phyloP scores from a whole-genome alignment of 2,888 invertebrate genomes.

The Napeogenes sylphis region DNA sequence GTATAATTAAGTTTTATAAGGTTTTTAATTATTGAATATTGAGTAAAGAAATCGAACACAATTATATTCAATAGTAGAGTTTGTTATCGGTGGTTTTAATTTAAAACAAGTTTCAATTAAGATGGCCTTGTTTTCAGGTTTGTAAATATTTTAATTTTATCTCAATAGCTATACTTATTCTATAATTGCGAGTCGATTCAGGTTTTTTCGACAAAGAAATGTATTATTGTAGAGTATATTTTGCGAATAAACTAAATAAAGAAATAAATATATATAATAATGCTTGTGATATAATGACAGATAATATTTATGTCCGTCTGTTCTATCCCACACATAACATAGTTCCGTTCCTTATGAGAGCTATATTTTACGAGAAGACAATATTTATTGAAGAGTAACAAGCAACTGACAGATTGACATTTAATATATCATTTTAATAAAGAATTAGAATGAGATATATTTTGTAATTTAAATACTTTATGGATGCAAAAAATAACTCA shows the following conservation, averaged over 20 bases:
- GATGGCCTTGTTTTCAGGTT: slow-evolving; percentile 19
- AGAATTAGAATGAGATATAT: background rate
- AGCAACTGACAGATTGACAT: slow-evolving; percentile 1
- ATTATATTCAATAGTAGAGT: background rate
- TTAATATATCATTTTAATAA: slow-evolving; percentile 7
- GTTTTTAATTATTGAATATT: slow-evolving; percentile 1
- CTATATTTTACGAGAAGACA: slow-evolving; percentile 56
- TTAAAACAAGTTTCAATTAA: slow-evolving; percentile 23
- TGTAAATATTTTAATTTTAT: slow-evolving; percentile 22
- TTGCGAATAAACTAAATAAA: slow-evolving; percentile 43
- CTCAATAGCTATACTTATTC: slow-evolving; percentile 15
- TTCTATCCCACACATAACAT: slow-evolving; percentile 60
- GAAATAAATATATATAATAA: slow-evolving; percentile 56
- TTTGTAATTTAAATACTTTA: no score
- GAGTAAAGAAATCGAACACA: background rate
- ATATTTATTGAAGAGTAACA: slow-evolving; percentile 39
- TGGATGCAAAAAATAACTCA: no score
- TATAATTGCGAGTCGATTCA: slow-evolving; percentile 15
- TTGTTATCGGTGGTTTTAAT: slow-evolving; percentile 14
- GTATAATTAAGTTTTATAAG: background rate
- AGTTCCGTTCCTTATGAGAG: slow-evolving; percentile 50
- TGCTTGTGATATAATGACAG: slow-evolving; percentile 59
- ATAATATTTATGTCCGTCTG: slow-evolving; percentile 57
- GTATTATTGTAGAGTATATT: background rate
- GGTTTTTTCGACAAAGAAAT: slow-evolving; percentile 5